These are phyloP conservation scores for Pagrus major DNA, from an alignment of 2,113 vertebrate species.

Conservation along the genomic window DNA sequence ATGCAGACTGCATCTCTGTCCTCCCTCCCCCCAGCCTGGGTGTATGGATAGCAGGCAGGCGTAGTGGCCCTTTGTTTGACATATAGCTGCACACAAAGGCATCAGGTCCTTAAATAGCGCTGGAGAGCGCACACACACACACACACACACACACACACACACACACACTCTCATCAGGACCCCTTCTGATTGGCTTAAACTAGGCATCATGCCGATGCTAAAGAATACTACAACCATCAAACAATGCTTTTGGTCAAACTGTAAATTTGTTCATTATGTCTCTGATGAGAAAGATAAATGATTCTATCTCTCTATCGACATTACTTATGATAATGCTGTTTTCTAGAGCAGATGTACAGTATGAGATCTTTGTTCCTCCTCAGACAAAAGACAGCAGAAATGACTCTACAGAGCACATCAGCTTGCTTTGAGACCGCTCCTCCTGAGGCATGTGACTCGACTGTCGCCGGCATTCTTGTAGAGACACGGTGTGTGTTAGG, in stretches of 20 bases:
- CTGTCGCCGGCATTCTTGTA: not conserved
- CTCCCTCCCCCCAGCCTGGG: constrained; percentile 34
- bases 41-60: constrained; percentile 44
- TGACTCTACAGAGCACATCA: constrained; percentile 19
- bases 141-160: not conserved
- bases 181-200: constrained; percentile 74
- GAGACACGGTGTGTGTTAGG: constrained; percentile 11
- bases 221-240: not conserved
- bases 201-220: constrained; percentile 1
- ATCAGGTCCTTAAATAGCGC: constrained; percentile 49
- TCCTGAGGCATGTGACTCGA: constrained; percentile 20
- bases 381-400: constrained; percentile 47
- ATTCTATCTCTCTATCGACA: not conserved
- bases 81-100: constrained; percentile 75
- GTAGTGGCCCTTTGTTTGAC: constrained; percentile 77
- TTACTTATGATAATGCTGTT: not conserved
- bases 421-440: not conserved
- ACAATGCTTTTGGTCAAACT: constrained; percentile 12
- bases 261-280: not conserved
- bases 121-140: constrained; percentile 25
- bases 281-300: not conserved
- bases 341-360: not conserved
- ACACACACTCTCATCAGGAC: constrained; percentile 72
- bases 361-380: constrained; percentile 39
- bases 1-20: constrained; percentile 6